A percentile compares a stretch with the other conserved stretches of the same genome.
Evolutionary conservation across 2,113 vertebrate genomes (phyloP).

Genomic region (Eulacestoma nigropectus): DNA sequence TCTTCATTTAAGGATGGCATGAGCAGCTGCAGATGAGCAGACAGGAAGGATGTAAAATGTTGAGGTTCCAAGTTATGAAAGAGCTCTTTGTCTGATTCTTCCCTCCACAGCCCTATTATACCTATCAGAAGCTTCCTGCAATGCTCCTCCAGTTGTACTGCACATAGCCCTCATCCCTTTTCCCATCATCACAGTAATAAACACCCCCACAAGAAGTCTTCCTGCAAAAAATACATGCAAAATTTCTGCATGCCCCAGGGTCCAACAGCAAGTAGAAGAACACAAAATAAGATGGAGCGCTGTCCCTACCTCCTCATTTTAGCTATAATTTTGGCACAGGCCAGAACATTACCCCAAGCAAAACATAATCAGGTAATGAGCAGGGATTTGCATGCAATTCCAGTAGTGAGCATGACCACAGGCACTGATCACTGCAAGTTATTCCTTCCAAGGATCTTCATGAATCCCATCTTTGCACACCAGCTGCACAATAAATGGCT

Average conservation of each 20-base stretch:
- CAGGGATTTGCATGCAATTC: conserved; percentile 30
- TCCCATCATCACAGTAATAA: neutral
- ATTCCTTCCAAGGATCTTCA: neutral
- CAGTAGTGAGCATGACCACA: neutral
- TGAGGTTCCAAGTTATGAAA: neutral
- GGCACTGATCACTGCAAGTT: neutral
- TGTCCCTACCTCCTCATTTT: conserved; percentile 22
- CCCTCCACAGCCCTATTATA: neutral
- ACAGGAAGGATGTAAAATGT: neutral
- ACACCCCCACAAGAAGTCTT: conserved; percentile 6
- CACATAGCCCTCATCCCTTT: neutral
- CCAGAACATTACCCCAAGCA: neutral
- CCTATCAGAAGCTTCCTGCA: neutral
- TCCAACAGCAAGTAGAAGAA: conserved; percentile 1
- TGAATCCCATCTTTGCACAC: neutral
- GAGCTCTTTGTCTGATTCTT: neutral
- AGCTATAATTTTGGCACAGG: conserved; percentile 43
- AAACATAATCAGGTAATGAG: conserved; percentile 15
- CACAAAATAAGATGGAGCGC: neutral
- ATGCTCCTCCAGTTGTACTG: neutral
- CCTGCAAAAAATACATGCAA: conserved; percentile 19
- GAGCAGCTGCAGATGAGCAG: neutral
- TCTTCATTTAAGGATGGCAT: neutral
- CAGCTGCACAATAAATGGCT: neutral
- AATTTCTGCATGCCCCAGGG: conserved; percentile 13